Percentiles rank a stretch among this genome's conserved stretches.
Evolutionary conservation across 2,888 invertebrate species (phyloP).

Genomic region (Aporophyla lueneburgensis): DNA sequence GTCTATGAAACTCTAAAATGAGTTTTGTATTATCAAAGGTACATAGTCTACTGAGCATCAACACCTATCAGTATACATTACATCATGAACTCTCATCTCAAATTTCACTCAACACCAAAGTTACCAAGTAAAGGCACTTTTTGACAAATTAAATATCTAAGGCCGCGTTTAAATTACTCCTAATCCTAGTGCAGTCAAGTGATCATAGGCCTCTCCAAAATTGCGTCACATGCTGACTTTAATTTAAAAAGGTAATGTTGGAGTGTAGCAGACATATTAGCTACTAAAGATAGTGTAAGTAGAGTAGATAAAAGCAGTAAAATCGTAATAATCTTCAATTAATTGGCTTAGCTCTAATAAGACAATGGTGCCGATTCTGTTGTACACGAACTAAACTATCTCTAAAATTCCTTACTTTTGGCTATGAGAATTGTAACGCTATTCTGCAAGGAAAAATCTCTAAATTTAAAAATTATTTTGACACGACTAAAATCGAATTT

Average conservation of each 20-base stretch:
- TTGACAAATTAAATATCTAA: conserved; percentile 37
- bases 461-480: no score
- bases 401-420: no score
- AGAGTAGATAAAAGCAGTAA: conserved; percentile 4
- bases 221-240: conserved; percentile 5
- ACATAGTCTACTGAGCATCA: conserved; percentile 82
- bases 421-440: no score
- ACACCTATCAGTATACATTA: conserved; percentile 70
- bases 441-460: no score
- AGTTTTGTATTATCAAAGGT: conserved; percentile 78
- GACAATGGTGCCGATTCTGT: no score
- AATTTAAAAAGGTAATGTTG: background rate
- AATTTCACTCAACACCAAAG: conserved; percentile 37
- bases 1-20: conserved; percentile 87
- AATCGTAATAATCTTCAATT: conserved; percentile 21
- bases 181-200: conserved; percentile 3
- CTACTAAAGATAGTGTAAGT: background rate
- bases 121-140: conserved; percentile 67
- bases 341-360: conserved; percentile 14
- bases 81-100: conserved; percentile 45
- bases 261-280: conserved; percentile 5
- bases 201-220: conserved; percentile 6
- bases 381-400: no score
- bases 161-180: conserved; percentile 35
- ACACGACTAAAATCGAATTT: no score